Base-by-base conservation (phyloP, 53 echinoderm and acorn worm genomes). In the Echinarachnius parma region DNA sequence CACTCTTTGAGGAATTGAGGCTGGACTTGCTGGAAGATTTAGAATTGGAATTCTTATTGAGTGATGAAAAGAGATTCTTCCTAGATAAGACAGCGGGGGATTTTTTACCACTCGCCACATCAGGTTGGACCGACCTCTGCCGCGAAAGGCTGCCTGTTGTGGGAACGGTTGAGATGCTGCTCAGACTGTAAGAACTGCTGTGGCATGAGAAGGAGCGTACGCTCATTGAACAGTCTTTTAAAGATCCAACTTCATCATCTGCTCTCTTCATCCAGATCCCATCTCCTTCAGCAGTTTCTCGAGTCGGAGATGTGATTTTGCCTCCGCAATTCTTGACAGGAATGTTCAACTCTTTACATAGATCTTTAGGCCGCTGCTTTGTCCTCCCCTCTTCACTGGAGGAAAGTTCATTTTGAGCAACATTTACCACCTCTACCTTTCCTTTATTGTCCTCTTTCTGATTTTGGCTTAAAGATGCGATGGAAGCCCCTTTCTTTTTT, bases 301-400 rank as follows among this genome's bases (percentile, higher is more conserved):
- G 77, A 9, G 86, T 64, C 16, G 88, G 98, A 28, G 98, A 98
- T 45, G 76, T 84, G n/a, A 98, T 88, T 64, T 92, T 91, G 14
- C 91, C 98, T 25, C 84, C 84, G 57, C 85, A 88, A 57, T 92
- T 98, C 63, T 84, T 92, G 53, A 98, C 75, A 20, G 85, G 92
- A 58, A 92, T 98, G 53, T 88, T 88, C 46, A 88, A 58, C 22
- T 93, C 93, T 25, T 84, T 90, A 46, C 89, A 93, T 30, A 93
- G 27, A 64, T 93, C 86, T 37, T 77, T 69, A 15, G 48, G 27
- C 21, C 30, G 46, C 29, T 11, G 37, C 3, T 31, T 16, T 42
- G 28, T 28, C 15, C 25, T 46, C 20, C 34, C 31, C 48, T 60
- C 44, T n/a, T 61, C 61, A 30, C 48, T 39, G 61, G 46, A 24